Base-by-base conservation (phyloP, 2,888 invertebrate species). In the Dasysyrphus tricinctus region DNA sequence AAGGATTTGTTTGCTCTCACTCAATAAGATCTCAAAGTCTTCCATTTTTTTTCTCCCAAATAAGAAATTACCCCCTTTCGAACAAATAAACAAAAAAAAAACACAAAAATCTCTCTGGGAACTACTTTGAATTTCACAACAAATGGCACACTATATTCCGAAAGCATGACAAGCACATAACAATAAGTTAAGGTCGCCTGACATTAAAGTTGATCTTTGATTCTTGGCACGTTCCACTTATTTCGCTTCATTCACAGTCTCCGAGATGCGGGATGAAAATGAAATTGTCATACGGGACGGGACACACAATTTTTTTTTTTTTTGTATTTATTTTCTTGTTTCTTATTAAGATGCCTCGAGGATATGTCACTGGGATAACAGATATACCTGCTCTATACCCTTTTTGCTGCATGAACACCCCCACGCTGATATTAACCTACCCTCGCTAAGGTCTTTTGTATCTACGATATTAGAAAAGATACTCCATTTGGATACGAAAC, bases 141-240 rank as follows among this genome's bases (percentile, higher is more conserved):
- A 69, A 73, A 57, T 83, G 49, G 56, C 44, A 63, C n/a, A 70
- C 24, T 24, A 69, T 39, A 32, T 69, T 61, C 32, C 29, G 32
- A 47, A 70, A 57, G 39, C 72, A 81, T 61, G 56, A 39, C 73
- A 72, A 69, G 70, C 63, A 54, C 63, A 76, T 56, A 85, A 80
- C 77, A 78, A 74, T 85, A 69, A 57, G 77, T 74, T 74, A 69
- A 69, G 73, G 73, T 74, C 77, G 81, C 44, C 59, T 57, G 76
- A 81, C 73, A 69, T 54, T 69, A 54, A 54, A 74, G 69, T 81
- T 85, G 81, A 81, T 85, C 80, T 77, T 85, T 85, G 77, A 85
- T 81, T 85, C 85, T 49, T 51, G 77, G 81, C 81, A 81, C 85
- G 85, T 85, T 85, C 74, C 69, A 81, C 85, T 77, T 85, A 85